A percentile compares a stretch with the other conserved stretches of the same genome.
Conservation (phyloP, 2,797 vertebrate species). For the Myotis vivesi region DNA sequence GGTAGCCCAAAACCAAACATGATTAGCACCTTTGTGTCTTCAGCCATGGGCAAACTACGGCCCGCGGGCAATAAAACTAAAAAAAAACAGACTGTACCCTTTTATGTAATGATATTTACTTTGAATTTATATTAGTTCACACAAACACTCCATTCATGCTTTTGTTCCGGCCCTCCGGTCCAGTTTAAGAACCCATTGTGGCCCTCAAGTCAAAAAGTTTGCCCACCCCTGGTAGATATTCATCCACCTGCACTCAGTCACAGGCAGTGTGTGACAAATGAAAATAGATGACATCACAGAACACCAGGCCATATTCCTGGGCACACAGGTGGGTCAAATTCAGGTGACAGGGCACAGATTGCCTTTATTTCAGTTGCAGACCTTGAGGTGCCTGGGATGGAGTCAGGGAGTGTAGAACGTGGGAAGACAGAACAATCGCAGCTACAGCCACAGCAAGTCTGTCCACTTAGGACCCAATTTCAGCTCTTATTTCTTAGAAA, state of each 20-base stretch:
- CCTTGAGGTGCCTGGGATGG: not conserved
- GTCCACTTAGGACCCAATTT: not conserved
- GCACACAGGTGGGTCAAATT: not conserved
- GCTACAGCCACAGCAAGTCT: not conserved
- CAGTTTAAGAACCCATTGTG: no score
- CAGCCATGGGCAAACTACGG: no score
- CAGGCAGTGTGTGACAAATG: not conserved
- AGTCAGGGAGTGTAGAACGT: not conserved
- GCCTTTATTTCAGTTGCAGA: not conserved
- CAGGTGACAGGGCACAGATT: not conserved
- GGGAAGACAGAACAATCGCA: not conserved
- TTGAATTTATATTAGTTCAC: no score
- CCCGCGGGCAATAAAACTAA: no score
- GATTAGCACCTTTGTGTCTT: not conserved
- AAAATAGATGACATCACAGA: not conserved
- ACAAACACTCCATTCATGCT: no score
- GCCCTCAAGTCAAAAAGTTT: no score
- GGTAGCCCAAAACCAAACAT: not conserved
- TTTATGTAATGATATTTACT: no score
- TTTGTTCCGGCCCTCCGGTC: no score
- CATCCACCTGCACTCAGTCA: not conserved
- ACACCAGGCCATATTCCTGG: not conserved
- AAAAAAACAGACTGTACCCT: no score
- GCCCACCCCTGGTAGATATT: no score
- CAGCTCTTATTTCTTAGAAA: slow-evolving; percentile 49